Evolutionary conservation across 2,888 invertebrate species (phyloP), one percentile per base, ranked within the genome.

Genomic region (Vanessa cardui): DNA sequence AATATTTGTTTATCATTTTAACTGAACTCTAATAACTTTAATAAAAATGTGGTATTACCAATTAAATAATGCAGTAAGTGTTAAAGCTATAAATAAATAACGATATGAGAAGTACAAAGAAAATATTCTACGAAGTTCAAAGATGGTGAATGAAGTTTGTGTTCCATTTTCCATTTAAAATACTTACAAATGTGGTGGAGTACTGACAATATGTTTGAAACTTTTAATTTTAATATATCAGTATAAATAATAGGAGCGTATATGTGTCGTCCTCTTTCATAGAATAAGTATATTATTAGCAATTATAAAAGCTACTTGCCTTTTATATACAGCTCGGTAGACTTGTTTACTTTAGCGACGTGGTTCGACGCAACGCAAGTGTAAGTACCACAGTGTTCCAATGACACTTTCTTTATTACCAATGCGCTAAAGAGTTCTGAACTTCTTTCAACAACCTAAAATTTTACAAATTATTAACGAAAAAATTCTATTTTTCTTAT

Each of bases 281-380:
- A 21, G 6, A 15, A 50, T 21, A 39, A 39, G 12, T 39, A 39
- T 39, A 12, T 2, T 39, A 39, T 39, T 39, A 4, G 9, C 20
- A 21, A 50, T 12, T 5, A 20, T 50, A 21, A 50, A 31, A 54
- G 33, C 1, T 33, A 33, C 31, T 87, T 93, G 95, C 95, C 96
- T 93, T 95, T 95, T 60, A 96, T 96, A 87, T 95, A 95, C 60
- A 96, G 89, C 73, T 95, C 95, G 1, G 95, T 95, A 15, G 96
- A 95, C 73, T 94, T 94, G 79, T 95, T 95, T 54, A 95, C 95
- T 81, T 94, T 95, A 1, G 95, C 95, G 7, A 96, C 96, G 72
- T 95, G 94, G 83, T 96, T 96, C 18, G 95, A 94, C 2, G 96
- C 96, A 47, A 95, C 94, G 80, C 96, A 96, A 1, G 96, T 95